Evolutionary conservation across 2,888 invertebrate genomes (phyloP).

Genomic region (Hoplodrina ambigua): DNA sequence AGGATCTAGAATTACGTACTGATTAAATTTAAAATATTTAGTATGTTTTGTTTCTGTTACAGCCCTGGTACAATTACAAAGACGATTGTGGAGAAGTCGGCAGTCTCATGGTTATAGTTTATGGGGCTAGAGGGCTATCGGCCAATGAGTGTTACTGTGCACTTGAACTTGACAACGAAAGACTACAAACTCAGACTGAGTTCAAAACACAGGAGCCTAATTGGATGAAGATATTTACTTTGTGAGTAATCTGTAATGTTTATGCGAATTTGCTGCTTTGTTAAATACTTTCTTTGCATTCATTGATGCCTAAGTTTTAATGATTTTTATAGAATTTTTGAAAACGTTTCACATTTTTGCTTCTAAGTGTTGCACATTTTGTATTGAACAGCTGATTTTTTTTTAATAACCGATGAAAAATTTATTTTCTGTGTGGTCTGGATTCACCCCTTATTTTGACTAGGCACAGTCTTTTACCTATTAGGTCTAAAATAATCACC

Average conservation of each 20-base stretch:
- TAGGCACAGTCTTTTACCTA: too few species aligned
- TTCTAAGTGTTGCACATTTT: too few species aligned
- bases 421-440: too few species aligned
- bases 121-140: slow-evolving; percentile 94
- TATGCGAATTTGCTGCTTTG: background rate
- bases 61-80: slow-evolving; percentile 85
- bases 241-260: slow-evolving; percentile 91
- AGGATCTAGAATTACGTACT: too few species aligned
- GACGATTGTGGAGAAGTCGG: slow-evolving; percentile 93
- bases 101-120: slow-evolving; percentile 97
- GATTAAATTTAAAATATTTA: too few species aligned
- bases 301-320: background rate
- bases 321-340: background rate
- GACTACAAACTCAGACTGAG: slow-evolving; percentile 98
- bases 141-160: slow-evolving; percentile 98
- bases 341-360: too few species aligned
- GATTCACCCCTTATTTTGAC: too few species aligned
- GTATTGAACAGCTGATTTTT: too few species aligned
- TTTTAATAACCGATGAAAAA: too few species aligned
- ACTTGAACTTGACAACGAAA: slow-evolving; percentile 96
- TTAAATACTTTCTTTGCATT: background rate
- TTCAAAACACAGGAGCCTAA: slow-evolving; percentile 98
- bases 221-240: slow-evolving; percentile 99
- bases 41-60: slow-evolving; percentile 55
- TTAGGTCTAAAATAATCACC: too few species aligned